These are phyloP conservation scores for Entomyzon cyanotis DNA, from an alignment of 2,113 vertebrate species.

Conservation along the genomic window DNA sequence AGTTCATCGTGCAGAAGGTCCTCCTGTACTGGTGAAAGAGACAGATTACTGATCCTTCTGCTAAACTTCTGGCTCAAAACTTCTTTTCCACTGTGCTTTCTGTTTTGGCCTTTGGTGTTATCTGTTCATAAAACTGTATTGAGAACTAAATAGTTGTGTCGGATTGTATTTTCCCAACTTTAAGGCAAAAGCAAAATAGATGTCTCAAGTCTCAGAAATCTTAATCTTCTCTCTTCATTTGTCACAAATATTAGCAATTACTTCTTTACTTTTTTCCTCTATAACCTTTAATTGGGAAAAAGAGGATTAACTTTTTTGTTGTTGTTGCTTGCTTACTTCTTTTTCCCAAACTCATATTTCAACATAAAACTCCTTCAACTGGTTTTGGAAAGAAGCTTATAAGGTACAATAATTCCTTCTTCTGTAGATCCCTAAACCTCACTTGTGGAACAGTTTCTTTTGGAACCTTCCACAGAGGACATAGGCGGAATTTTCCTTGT, in stretches of 20 bases:
- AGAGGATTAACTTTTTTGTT: fast-evolving
- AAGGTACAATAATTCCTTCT: background rate
- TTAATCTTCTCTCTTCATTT: background rate
- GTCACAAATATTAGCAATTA: background rate
- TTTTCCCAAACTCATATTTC: background rate
- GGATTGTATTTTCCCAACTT: background rate
- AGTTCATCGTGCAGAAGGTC: background rate
- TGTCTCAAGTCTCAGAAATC: background rate
- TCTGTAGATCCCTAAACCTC: background rate
- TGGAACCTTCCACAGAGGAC: background rate
- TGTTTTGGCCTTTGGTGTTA: background rate
- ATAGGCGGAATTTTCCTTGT: background rate
- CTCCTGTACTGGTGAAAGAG: background rate
- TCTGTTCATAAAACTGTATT: background rate
- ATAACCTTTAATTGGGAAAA: background rate
- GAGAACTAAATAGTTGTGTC: background rate
- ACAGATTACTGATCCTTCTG: background rate
- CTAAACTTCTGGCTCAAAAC: background rate
- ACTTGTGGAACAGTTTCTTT: background rate
- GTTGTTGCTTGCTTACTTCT: background rate
- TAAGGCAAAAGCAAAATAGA: background rate
- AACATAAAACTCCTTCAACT: background rate
- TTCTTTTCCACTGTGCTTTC: background rate
- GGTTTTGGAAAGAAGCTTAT: background rate
- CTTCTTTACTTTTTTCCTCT: background rate